Conservation (phyloP, 2,113 vertebrate genomes). For the Poeciliopsis occidentalis region DNA sequence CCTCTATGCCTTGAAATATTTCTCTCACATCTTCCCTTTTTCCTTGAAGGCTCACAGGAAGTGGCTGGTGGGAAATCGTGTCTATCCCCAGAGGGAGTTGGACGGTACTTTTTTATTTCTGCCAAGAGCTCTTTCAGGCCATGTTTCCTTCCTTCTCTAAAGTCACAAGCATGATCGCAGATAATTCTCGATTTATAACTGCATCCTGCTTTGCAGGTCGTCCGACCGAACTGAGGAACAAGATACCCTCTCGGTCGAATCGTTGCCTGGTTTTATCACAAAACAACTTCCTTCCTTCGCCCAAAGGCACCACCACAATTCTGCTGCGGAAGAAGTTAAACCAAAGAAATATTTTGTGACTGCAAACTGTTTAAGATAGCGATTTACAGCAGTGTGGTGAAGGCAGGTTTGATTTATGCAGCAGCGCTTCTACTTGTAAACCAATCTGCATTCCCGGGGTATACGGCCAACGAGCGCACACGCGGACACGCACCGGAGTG, state of each 20-base stretch:
- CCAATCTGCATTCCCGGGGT: constrained; percentile 59
- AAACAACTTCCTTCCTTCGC: neutral
- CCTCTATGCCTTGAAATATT: constrained; percentile 13
- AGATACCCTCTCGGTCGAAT: neutral
- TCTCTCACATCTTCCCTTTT: constrained; percentile 15
- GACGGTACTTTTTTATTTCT: constrained; percentile 7
- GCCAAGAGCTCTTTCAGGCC: constrained; percentile 24
- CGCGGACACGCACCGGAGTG: constrained; percentile 25
- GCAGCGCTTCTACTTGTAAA: constrained; percentile 27
- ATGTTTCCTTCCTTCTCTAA: constrained; percentile 1
- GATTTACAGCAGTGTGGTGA: constrained; percentile 16
- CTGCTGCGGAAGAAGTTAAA: neutral
- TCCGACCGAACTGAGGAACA: neutral
- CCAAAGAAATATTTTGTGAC: constrained; percentile 1
- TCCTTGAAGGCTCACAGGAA: constrained; percentile 23
- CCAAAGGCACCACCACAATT: neutral
- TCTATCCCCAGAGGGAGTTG: constrained; percentile 12
- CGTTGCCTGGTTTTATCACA: neutral
- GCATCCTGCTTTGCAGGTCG: constrained; percentile 4
- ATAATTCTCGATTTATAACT: constrained; percentile 1
- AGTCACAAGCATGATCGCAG: constrained; percentile 11
- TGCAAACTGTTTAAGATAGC: constrained; percentile 15
- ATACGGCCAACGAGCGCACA: constrained; percentile 15
- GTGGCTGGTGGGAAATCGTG: constrained; percentile 46
- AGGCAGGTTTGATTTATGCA: constrained; percentile 33